Evolutionary conservation across 2,888 invertebrate species (phyloP).

Genomic region (Apeira syringaria): DNA sequence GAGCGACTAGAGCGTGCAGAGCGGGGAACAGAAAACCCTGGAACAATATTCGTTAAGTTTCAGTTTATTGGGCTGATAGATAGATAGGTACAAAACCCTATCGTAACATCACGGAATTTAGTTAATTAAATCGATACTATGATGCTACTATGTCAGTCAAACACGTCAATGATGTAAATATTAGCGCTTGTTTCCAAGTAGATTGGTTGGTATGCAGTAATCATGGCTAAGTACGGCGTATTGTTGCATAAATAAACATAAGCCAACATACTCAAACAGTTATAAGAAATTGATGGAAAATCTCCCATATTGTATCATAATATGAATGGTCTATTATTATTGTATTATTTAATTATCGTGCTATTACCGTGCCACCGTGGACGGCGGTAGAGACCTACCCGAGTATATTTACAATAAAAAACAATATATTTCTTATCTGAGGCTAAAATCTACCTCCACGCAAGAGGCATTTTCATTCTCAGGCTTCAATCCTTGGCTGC

Average conservation of each 20-base stretch:
- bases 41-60: no score
- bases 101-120: no score
- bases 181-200: neutral
- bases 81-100: no score
- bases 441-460: no score
- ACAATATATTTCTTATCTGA: no score
- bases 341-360: neutral
- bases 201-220: constrained; percentile 13
- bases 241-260: neutral
- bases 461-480: no score
- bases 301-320: constrained; percentile 21
- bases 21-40: constrained; percentile 86
- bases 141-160: neutral
- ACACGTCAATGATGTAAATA: constrained; percentile 8
- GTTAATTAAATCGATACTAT: no score
- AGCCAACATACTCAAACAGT: constrained; percentile 7
- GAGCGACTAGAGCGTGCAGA: constrained; percentile 86
- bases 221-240: neutral
- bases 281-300: constrained; percentile 16
- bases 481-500: no score
- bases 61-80: no score
- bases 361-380: no score
- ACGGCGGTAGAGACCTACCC: no score
- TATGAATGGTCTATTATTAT: constrained; percentile 2
- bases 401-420: no score